Evolutionary conservation across 2,888 invertebrate species (phyloP).

Genomic region (Melolontha melolontha): DNA sequence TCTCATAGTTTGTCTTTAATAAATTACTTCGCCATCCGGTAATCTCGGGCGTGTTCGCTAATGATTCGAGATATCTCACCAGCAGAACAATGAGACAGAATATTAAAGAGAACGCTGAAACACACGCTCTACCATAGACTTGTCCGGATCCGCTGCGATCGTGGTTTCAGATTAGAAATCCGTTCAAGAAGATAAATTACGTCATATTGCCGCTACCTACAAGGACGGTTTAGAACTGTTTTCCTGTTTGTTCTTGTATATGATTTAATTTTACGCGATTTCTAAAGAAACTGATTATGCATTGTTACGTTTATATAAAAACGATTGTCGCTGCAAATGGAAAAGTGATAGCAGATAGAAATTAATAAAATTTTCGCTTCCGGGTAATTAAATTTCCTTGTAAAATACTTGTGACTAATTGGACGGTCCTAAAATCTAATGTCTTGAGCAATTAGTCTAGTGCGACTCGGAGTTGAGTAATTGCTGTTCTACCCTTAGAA

Average conservation of each 20-base stretch:
- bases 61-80: constrained; percentile 12
- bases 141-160: constrained; percentile 3
- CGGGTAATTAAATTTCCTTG: constrained; percentile 21
- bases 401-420: constrained; percentile 15
- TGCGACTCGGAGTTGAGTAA: constrained; percentile 14
- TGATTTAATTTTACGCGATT: no score
- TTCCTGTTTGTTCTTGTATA: constrained; percentile 6
- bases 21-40: constrained; percentile 13
- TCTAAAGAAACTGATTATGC: no score
- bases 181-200: constrained; percentile 22
- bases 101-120: constrained; percentile 13
- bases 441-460: constrained; percentile 28
- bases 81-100: constrained; percentile 22
- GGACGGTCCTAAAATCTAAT: constrained; percentile 23
- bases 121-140: neutral
- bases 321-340: no score
- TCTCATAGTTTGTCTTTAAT: neutral
- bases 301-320: no score
- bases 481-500: constrained; percentile 15
- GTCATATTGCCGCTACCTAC: constrained; percentile 15
- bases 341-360: no score
- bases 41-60: constrained; percentile 10
- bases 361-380: constrained; percentile 5
- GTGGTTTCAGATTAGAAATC: constrained; percentile 23
- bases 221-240: neutral